These are phyloP conservation scores for Priocnemis perturbator DNA, from an alignment of 2,888 invertebrate genomes.

Conservation along the genomic window DNA sequence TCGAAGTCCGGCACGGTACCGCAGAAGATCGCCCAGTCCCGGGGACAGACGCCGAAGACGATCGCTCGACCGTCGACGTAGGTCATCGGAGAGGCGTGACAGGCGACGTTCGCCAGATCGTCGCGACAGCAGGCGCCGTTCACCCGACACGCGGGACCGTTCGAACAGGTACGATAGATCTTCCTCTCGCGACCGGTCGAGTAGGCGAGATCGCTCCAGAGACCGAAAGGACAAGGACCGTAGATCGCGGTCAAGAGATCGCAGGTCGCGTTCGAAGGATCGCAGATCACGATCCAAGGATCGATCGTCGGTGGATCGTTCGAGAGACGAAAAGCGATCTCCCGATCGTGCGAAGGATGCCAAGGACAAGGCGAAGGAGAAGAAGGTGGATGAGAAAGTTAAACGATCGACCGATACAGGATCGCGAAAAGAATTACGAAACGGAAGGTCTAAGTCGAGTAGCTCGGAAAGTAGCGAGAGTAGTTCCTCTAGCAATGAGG, in stretches of 20 bases:
- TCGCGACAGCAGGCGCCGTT: conserved; percentile 69
- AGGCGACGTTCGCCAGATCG: conserved; percentile 67
- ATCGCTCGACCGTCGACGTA: conserved; percentile 68
- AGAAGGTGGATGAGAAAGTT: conserved; percentile 65
- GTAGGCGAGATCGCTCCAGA: conserved; percentile 68
- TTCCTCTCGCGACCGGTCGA: conserved; percentile 72
- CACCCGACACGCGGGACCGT: conserved; percentile 68
- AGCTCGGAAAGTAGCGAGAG: conserved; percentile 73
- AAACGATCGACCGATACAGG: conserved; percentile 61
- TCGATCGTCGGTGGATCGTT: conserved; percentile 58
- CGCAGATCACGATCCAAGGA: conserved; percentile 42
- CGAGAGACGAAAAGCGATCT: conserved; percentile 67
- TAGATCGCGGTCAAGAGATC: conserved; percentile 69
- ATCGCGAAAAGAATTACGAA: conserved; percentile 69
- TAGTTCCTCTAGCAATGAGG: conserved; percentile 72
- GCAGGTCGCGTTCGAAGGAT: conserved; percentile 73
- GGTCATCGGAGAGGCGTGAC: conserved; percentile 70
- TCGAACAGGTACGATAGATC: conserved; percentile 71
- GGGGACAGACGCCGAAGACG: conserved; percentile 68
- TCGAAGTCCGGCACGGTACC: conserved; percentile 69
- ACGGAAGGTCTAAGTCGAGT: conserved; percentile 73
- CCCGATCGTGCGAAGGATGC: conserved; percentile 65
- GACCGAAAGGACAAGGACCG: conserved; percentile 74
- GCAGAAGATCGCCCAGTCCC: conserved; percentile 71
- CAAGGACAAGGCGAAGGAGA: conserved; percentile 65